Evolutionary conservation across 2,113 vertebrate genomes (phyloP), one percentile per base, ranked within the genome.

Genomic region (Ariopsis seemanni): DNA sequence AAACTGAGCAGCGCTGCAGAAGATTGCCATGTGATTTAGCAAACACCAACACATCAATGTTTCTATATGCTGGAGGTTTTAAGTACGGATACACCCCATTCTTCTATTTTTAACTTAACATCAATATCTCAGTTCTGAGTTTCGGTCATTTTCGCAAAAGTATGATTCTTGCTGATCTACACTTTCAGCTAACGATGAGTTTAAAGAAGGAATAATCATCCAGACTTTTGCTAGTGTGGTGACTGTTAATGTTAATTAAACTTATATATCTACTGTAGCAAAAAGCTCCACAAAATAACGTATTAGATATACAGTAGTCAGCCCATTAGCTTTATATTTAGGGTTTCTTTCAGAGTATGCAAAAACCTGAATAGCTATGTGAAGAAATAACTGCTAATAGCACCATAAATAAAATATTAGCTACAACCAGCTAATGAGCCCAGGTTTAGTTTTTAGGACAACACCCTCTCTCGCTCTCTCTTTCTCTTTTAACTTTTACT

Each of bases 1-100:
- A 86, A 80, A 80, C 17, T 14, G 67, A 81, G 85, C 58, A 65
- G 85, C 50, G n/a, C 25, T 20, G 58, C 75, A 78, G 85, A 79
- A 58, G 60, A 48, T 58, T 42, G 25, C 53, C 4, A 17, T 30
- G 79, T 55, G 53, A 25, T 22, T 72, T 82, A 57, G 72, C 42
- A 53, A 87, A 74, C 27, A 87, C 53, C 60, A 57, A 65, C 50
- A 65, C 30, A 80, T 22, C 7, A 85, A 6, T 62, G 55, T 60
- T 57, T 62, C 79, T 60, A 34, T 42, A 60, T 81, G 1, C 15
- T n/a, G 10, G 22, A 75, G 42, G 42, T 27, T 27, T 79, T 53
- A 79, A 57, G 25, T 17, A 78, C 18, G 50, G 50, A 77, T 55
- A 25, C 50, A 75, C 18, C 20, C 74, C 75, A 79, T 27, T 57